Percentiles rank a stretch among this genome's conserved stretches.
These are phyloP conservation scores for Dicycla oo DNA, from an alignment of 2,888 invertebrate genomes.

Conservation along the genomic window DNA sequence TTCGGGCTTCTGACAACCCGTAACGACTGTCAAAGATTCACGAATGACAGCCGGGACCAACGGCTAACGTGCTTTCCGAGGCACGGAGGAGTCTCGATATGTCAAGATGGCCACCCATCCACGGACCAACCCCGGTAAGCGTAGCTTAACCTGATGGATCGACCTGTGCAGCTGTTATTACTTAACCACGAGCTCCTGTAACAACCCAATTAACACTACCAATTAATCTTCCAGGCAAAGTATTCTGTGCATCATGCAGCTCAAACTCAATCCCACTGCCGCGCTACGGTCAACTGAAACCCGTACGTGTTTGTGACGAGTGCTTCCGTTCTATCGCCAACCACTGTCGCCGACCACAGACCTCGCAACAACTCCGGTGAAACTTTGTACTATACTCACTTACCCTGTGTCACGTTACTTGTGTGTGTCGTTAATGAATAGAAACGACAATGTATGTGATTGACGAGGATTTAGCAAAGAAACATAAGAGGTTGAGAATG, in stretches of 20 bases:
- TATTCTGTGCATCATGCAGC: conserved; percentile 98
- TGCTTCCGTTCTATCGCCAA: conserved; percentile 91
- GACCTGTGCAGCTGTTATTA: too few relatives aligned
- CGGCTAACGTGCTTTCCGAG: too few relatives aligned
- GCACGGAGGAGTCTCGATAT: too few relatives aligned
- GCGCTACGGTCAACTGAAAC: conserved; percentile 97
- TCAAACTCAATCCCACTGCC: conserved; percentile 98
- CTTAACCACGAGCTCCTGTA: too few relatives aligned
- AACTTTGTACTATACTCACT: conserved; percentile 40
- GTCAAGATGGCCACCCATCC: too few relatives aligned
- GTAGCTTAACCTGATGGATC: too few relatives aligned
- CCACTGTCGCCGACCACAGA: conserved; percentile 69
- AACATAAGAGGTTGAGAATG: too few relatives aligned
- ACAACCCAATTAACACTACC: not conserved
- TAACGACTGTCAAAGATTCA: too few relatives aligned
- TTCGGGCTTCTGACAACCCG: too few relatives aligned
- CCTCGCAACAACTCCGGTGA: conserved; percentile 73
- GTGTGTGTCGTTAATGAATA: not conserved
- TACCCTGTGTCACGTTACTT: not conserved
- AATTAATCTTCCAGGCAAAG: conserved; percentile 90
- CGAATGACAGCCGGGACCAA: too few relatives aligned
- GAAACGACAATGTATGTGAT: conserved; percentile 8
- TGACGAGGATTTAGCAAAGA: not conserved
- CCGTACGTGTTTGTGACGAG: conserved; percentile 98
- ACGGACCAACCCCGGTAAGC: too few relatives aligned